Evolutionary conservation across 1,140 invertebrate species (phyloP), one percentile per base, ranked within the genome.

Genomic region (Lordiphosa stackelbergi): DNA sequence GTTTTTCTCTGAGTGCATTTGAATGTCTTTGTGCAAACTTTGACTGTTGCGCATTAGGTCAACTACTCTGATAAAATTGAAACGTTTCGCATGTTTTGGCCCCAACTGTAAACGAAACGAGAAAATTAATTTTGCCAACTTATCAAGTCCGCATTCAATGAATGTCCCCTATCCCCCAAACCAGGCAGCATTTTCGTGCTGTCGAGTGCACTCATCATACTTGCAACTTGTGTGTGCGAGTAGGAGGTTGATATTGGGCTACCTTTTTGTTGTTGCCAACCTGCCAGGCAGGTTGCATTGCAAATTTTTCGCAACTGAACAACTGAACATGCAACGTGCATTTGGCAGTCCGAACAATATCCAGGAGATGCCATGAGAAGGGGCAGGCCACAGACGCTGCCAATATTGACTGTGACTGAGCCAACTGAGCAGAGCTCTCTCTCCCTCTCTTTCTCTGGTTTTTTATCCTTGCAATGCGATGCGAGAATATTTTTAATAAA

Each of bases 401-500:
- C 77, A 81, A 81, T 81, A 81, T 83, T 77, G 78, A 81, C 74
- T 79, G 66, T 69, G 69, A 75, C 71, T 71, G 63, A 75, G 71
- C 53, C 55, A 71, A 74, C 60, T 52, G 22, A 69, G 58, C 54
- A 66, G 54, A 45, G 47, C 49, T 41, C 37, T 40, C 35, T 59
- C 4, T 7, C 11, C 1, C 45, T 11, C 12, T 13, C 11, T 11
- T 45, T 66, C 42, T 37, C 49, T 58, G 48, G 38, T 16, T 43
- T 65, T 69, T 63, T 69, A 84, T 84, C 61, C 78, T 83, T 77
- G 71, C 75, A 71, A 69, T 53, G 42, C 55, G 53, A 68, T 65
- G 49, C 62, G 43, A 68, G 54, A 74, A 73, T 77, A 83, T 83
- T 83, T 85, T 85, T 85, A 85, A 85, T 85, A 85, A 85, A 85